Base-by-base conservation (phyloP, 2,113 vertebrate genomes). In the Hystrix cristata region DNA sequence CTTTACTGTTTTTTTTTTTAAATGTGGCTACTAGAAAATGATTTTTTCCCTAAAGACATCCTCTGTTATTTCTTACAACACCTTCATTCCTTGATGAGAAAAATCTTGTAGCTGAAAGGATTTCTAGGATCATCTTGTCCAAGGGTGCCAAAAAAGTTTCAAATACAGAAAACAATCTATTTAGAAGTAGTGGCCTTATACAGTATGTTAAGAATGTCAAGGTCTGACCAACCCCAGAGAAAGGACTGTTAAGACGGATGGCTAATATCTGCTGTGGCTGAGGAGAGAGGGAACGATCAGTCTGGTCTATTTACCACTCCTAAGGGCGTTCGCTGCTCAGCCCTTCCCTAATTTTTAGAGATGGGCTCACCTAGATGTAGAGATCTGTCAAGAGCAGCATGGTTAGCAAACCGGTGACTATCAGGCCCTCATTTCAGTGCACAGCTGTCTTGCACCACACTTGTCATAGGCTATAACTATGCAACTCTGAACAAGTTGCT, bases 41-140 rank as follows among this genome's bases (percentile, higher is more conserved):
- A 23, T 14, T 14, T 69, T 69, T 93, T 71, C 21, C 69, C 29
- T 11, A 72, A 95, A 96, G 11, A 38, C 11, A 80, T 14, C 81
- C 57, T 48, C 3, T 34, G 2, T 91, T 71, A 48, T 38, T 79
- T 95, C 55, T 93, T 59, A 1, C 53, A 1, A 55, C 16, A 86
- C 76, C 12, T 82, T 29, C 57, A 38, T 48, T 89, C 19, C 13
- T 87, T 59, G 38, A 53, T 84, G 31, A 97, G 69, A 86, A 92
- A 94, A 72, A 18, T 34, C 13, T 76, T 62, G 69, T 80, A 57
- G 31, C 12, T 90, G 51, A 95, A 90, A 85, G 31, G 31, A 67
- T 8, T 84, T 92, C 69, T 48, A 96, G 81, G 46, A 81, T 62
- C 43, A 59, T 59, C 46, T 71, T 69, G 51, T 82, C 19, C 38